Conservation (phyloP, 2,888 invertebrate species). For the Chydorus sphaericus region DNA sequence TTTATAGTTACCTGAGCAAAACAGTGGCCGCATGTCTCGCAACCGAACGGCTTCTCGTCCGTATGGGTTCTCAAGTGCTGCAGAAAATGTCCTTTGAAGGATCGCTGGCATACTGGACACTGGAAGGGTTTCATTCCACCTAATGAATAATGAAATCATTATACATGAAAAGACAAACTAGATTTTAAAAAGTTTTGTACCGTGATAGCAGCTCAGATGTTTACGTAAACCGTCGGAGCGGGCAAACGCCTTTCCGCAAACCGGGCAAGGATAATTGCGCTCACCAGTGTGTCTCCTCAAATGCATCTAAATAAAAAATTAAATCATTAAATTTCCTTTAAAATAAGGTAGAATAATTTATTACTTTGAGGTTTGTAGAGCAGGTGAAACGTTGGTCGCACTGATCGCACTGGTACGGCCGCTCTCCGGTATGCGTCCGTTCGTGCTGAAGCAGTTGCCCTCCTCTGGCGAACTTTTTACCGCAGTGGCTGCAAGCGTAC, state of each 20-base stretch:
- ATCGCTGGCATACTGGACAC: conserved; percentile 65
- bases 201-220: conserved; percentile 60
- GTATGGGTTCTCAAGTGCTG: conserved; percentile 70
- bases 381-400: conserved; percentile 53
- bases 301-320: conserved; percentile 30
- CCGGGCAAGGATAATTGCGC: conserved; percentile 59
- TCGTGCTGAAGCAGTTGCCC: conserved; percentile 62
- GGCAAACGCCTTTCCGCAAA: conserved; percentile 63
- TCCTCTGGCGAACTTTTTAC: conserved; percentile 51
- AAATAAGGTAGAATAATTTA: neutral
- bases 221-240: conserved; percentile 57
- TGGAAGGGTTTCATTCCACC: conserved; percentile 56
- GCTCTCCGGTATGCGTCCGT: conserved; percentile 47
- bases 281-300: conserved; percentile 51
- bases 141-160: no score
- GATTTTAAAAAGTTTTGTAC: no score
- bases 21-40: conserved; percentile 57
- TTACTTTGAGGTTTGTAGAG: conserved; percentile 13
- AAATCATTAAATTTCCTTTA: neutral
- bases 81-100: conserved; percentile 61
- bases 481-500: conserved; percentile 45
- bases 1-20: no score
- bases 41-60: conserved; percentile 58
- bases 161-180: no score
- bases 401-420: conserved; percentile 37